phyloP scores from a whole-genome alignment of 2,888 invertebrate genomes.

The Hypomecis punctinalis region DNA sequence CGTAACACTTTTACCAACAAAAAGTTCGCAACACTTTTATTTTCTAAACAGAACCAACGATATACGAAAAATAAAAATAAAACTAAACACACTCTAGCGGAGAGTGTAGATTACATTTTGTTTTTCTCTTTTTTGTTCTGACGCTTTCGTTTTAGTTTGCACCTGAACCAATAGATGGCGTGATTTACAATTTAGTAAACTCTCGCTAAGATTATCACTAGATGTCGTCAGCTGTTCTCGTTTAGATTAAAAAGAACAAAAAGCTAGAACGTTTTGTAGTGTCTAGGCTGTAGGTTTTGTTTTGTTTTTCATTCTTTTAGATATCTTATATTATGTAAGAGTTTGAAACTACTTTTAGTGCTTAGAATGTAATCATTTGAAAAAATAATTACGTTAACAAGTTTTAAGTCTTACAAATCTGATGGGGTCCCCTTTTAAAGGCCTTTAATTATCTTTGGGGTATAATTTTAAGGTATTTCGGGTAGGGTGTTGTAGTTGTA shows the following conservation, averaged over 20 bases:
- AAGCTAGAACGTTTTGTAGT: not conserved
- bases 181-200: constrained; percentile 14
- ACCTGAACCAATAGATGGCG: constrained; percentile 44
- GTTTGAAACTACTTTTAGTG: too few relatives aligned
- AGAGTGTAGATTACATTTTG: constrained; percentile 44
- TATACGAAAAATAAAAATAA: constrained; percentile 57
- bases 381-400: too few relatives aligned
- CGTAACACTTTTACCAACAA: not conserved
- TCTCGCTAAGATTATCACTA: not conserved
- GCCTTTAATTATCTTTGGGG: too few relatives aligned
- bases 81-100: constrained; percentile 74
- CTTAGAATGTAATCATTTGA: too few relatives aligned
- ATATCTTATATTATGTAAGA: not conserved
- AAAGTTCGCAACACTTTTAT: constrained; percentile 3
- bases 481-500: too few relatives aligned
- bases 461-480: too few relatives aligned
- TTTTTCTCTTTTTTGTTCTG: constrained; percentile 46
- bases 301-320: not conserved
- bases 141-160: constrained; percentile 16
- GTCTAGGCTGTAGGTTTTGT: not conserved
- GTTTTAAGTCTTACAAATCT: too few relatives aligned
- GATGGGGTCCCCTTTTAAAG: too few relatives aligned
- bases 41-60: constrained; percentile 3
- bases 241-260: constrained; percentile 30
- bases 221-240: constrained; percentile 35